Evolutionary conservation across 2,888 invertebrate genomes (phyloP).

Genomic region (Pharmacophagus antenor): DNA sequence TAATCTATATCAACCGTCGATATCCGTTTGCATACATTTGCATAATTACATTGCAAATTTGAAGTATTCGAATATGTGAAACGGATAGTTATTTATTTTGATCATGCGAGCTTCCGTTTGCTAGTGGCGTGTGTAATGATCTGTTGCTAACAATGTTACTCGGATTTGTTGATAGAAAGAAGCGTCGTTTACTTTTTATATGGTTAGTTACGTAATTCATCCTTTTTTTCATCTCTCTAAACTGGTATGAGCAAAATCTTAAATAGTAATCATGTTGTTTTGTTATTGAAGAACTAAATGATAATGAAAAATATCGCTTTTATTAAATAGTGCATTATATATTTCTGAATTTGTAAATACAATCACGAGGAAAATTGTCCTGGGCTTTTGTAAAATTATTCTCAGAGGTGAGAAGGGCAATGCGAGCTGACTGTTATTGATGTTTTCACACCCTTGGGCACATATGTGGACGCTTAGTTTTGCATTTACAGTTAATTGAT

Average conservation of each 20-base stretch:
- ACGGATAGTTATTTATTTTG: conserved; percentile 17
- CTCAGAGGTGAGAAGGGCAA: too few relatives aligned
- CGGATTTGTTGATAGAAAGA: conserved; percentile 1
- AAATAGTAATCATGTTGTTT: background rate
- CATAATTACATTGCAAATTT: conserved; percentile 20
- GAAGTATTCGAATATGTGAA: conserved; percentile 24
- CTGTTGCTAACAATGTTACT: conserved; percentile 9
- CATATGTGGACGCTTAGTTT: too few relatives aligned
- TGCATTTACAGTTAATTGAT: too few relatives aligned
- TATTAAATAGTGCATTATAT: background rate
- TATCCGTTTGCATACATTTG: conserved; percentile 22
- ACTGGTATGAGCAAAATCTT: background rate
- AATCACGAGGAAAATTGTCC: too few relatives aligned
- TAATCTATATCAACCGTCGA: conserved; percentile 15
- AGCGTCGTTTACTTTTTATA: background rate
- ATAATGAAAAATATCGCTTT: background rate
- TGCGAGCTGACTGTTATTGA: too few relatives aligned
- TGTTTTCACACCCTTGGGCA: too few relatives aligned
- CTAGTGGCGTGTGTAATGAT: conserved; percentile 14
- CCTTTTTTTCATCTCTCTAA: background rate
- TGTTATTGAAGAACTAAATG: background rate
- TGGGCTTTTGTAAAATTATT: too few relatives aligned
- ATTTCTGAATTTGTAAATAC: too few relatives aligned
- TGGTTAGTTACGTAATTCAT: background rate
- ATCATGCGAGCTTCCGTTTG: conserved; percentile 26